Percentiles rank a stretch among this genome's conserved stretches.
phyloP scores from a whole-genome alignment of 1,140 invertebrate species.

The Ceratitis capitata region DNA sequence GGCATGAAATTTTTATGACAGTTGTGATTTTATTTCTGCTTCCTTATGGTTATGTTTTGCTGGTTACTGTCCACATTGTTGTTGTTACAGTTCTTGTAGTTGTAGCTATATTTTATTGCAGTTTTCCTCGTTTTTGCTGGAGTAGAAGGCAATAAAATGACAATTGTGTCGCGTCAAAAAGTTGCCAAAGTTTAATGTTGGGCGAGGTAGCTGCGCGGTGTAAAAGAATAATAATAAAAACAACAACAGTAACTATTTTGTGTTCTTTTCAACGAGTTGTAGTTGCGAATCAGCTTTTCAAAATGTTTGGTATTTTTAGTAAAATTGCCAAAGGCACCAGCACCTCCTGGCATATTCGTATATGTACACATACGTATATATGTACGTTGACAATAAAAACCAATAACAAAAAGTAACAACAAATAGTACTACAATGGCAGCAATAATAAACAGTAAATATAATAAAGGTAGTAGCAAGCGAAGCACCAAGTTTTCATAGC shows the following conservation, averaged over 20 bases:
- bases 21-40: constrained; percentile 31
- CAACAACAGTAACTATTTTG: not conserved
- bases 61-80: not conserved
- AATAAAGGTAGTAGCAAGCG: not conserved
- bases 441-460: not conserved
- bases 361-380: too few species aligned
- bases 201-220: not conserved
- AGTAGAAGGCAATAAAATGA: constrained; percentile 9
- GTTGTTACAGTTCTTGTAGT: constrained; percentile 16
- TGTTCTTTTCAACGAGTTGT: not conserved
- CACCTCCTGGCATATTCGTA: too few species aligned
- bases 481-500: not conserved
- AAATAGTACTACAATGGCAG: not conserved
- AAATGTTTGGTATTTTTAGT: not conserved
- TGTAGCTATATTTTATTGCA: constrained; percentile 7
- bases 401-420: not conserved
- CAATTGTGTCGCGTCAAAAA: constrained; percentile 26
- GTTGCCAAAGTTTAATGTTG: constrained; percentile 17
- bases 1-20: constrained; percentile 44
- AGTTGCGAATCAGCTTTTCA: not conserved
- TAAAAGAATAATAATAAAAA: not conserved
- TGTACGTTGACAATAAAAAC: not conserved
- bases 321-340: not conserved
- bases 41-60: constrained; percentile 33
- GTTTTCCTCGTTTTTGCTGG: constrained; percentile 14